Evolutionary conservation across 2,888 invertebrate genomes (phyloP), one percentile per base, ranked within the genome.

Genomic region (Pandemis heparana): DNA sequence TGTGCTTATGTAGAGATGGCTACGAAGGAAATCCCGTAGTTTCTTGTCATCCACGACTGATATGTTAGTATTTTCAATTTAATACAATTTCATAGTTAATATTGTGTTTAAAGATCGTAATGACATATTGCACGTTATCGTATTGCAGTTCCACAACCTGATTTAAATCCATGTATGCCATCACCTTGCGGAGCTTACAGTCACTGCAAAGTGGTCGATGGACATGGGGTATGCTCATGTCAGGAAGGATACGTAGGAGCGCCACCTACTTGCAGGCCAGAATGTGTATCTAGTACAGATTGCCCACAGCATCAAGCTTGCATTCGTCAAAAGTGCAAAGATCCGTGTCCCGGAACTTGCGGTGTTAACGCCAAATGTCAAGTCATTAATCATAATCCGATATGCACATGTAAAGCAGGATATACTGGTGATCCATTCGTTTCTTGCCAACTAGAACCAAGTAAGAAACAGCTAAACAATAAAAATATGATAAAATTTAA

Each of bases 371-470:
- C 97, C 63, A 93, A 95, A 77, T 97, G 97, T 84, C 96, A 96
- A 87, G 96, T 96, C 68, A 96, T 96, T 76, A 97, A 97, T 87
- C 97, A 97, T 85, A 96, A 96, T 86, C 97, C 97, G 12, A 97
- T 97, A 80, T 98, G 97, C 88, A 96, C 96, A 79, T 98, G 97
- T 87, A 95, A 96, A 79, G 90, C 95, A 75, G 96, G 96, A 83
- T 96, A 94, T 88, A 97, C 97, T 32, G 98, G 98, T 38, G 97
- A 97, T 95, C 97, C 97, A 75, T 97, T 97, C 85, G 95, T 95
- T 39, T 95, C 96, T 87, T 97, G 97, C 85, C 96, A 95, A 83
- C 95, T 96, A 82, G 91, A 94, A 80, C 88, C 88, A 92, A 93
- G 94, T 95, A 94, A 94, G 95, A 95, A 80, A 66, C 43, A 41